phyloP scores from a whole-genome alignment of 2,797 vertebrate genomes.

The Peromyscus nudipes region DNA sequence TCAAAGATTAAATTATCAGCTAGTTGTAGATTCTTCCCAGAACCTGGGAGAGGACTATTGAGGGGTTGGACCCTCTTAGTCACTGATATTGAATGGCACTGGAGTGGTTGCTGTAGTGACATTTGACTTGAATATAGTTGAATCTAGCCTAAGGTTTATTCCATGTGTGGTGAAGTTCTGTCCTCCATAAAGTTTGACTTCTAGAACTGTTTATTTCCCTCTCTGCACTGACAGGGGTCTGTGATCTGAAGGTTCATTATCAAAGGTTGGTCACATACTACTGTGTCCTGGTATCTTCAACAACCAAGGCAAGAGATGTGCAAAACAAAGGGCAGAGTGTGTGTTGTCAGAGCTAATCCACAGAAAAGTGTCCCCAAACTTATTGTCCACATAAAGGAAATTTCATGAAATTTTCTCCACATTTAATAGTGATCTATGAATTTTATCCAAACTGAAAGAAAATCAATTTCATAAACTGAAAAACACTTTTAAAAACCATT shows the following conservation, averaged over 20 bases:
- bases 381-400: not conserved
- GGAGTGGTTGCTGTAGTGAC: not conserved
- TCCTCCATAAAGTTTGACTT: not conserved
- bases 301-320: not conserved
- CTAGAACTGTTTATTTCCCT: not conserved
- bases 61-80: too few species aligned
- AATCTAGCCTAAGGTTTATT: not conserved
- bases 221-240: not conserved
- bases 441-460: constrained; percentile 5
- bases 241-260: not conserved
- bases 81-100: too few species aligned
- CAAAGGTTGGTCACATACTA: not conserved
- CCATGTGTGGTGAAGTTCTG: not conserved
- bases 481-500: not conserved
- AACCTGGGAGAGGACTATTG: too few species aligned
- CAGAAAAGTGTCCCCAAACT: not conserved
- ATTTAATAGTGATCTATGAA: not conserved
- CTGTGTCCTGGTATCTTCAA: too few species aligned
- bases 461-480: not conserved
- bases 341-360: not conserved
- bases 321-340: not conserved
- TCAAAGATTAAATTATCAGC: too few species aligned
- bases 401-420: not conserved
- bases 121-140: not conserved
- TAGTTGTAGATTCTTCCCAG: too few species aligned